These are phyloP conservation scores for Halisarca cf. caerulea DNA, from an alignment of 37 sponge, comb jelly and placozoan genomes.

Conservation along the genomic window DNA sequence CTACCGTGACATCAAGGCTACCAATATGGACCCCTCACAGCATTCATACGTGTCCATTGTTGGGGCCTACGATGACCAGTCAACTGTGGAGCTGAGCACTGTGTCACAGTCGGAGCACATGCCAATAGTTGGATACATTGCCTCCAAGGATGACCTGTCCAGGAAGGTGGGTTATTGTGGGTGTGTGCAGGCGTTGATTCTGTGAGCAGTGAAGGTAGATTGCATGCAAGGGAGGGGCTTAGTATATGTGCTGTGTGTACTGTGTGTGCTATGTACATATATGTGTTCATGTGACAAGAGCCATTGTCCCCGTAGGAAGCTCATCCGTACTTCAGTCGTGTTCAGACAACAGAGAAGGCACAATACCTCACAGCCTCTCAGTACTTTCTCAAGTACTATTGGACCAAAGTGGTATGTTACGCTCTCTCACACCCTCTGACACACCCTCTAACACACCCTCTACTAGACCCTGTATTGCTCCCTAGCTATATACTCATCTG, in stretches of 20 bases:
- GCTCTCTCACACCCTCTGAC: too few relatives aligned
- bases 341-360: conserved; percentile 18
- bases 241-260: too few relatives aligned
- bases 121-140: conserved; percentile 38
- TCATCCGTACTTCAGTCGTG: conserved; percentile 43
- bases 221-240: too few relatives aligned
- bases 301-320: background rate
- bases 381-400: conserved; percentile 3
- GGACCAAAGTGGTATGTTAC: conserved; percentile 46
- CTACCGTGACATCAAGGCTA: background rate
- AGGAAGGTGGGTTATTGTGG: conserved; percentile 37
- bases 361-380: conserved; percentile 19
- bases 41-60: background rate
- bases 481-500: too few relatives aligned
- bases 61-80: conserved; percentile 34
- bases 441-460: too few relatives aligned
- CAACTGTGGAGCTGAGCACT: conserved; percentile 30
- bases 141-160: conserved; percentile 28
- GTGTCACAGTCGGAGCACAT: conserved; percentile 24
- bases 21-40: background rate
- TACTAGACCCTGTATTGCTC: too few relatives aligned
- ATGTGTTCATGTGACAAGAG: background rate
- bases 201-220: too few relatives aligned
- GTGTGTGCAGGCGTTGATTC: too few relatives aligned
- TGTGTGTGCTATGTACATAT: too few relatives aligned